Evolutionary conservation across 64 coral and sea anemone genomes (phyloP).

Genomic region (Pocillopora damicornis): DNA sequence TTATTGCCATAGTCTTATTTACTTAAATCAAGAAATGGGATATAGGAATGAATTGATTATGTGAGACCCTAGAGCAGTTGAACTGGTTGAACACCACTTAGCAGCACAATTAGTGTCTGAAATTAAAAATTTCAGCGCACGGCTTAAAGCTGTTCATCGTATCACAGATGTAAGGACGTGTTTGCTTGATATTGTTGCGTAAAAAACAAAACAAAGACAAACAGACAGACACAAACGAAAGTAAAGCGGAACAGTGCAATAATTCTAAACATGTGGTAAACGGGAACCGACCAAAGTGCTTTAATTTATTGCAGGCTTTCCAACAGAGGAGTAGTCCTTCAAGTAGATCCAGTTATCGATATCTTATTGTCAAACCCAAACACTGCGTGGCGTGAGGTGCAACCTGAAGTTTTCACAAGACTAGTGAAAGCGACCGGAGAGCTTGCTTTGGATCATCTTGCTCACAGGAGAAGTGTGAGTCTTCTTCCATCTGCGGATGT

Average conservation of each 20-base stretch:
- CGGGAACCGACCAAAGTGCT: not conserved
- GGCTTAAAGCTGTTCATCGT: too few relatives aligned
- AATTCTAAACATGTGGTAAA: not conserved
- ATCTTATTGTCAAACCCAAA: constrained; percentile 29
- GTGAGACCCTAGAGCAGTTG: too few relatives aligned
- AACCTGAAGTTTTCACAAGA: not conserved
- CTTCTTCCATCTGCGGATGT: constrained; percentile 43
- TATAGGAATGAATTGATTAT: too few relatives aligned
- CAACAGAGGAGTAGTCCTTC: constrained; percentile 26
- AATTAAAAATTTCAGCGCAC: too few relatives aligned
- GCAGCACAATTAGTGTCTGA: too few relatives aligned
- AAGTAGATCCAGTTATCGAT: constrained; percentile 45
- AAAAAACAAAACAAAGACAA: too few relatives aligned
- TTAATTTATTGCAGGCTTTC: constrained; percentile 22
- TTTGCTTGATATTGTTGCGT: too few relatives aligned
- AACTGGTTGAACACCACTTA: too few relatives aligned
- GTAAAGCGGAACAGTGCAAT: not conserved
- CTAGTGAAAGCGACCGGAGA: constrained; percentile 24
- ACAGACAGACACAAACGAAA: too few relatives aligned
- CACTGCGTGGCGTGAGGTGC: not conserved
- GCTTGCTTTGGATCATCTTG: constrained; percentile 38
- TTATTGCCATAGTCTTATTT: too few relatives aligned
- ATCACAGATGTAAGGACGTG: too few relatives aligned
- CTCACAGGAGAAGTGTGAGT: constrained; percentile 31
- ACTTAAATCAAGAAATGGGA: too few relatives aligned